Evolutionary conservation across 2,888 invertebrate species (phyloP).

Genomic region (Anticlea derivata): DNA sequence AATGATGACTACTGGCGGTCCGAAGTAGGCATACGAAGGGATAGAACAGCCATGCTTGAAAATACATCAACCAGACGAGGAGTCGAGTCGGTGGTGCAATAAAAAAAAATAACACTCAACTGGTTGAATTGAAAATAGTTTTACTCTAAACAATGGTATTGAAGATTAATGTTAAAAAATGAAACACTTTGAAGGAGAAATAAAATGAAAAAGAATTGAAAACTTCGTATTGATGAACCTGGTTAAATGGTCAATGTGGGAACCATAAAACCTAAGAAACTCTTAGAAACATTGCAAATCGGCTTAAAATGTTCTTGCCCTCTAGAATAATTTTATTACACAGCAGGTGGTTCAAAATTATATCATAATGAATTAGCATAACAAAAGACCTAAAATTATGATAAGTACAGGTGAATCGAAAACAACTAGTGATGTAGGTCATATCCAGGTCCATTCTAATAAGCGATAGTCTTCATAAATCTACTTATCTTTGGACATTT

Average conservation of each 20-base stretch:
- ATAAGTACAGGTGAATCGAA: constrained; percentile 26
- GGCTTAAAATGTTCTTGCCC: too few species aligned
- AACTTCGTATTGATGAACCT: too few species aligned
- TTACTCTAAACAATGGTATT: too few species aligned
- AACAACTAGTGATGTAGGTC: constrained; percentile 29
- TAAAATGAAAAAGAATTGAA: too few species aligned
- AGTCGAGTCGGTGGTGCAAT: too few species aligned
- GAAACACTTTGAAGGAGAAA: too few species aligned
- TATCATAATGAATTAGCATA: constrained; percentile 9
- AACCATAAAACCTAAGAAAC: too few species aligned
- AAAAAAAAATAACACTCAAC: too few species aligned
- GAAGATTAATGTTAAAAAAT: too few species aligned
- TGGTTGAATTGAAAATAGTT: too few species aligned
- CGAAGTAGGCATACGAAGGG: constrained; percentile 32
- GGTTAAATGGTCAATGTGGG: too few species aligned
- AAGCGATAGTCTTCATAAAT: constrained; percentile 40
- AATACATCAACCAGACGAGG: not conserved
- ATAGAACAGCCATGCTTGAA: constrained; percentile 27
- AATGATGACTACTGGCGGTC: constrained; percentile 73
- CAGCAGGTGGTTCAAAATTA: constrained; percentile 4
- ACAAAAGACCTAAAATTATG: constrained; percentile 10
- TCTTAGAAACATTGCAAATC: too few species aligned
- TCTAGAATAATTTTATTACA: not conserved
- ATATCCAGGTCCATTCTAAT: constrained; percentile 44
- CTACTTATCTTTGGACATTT: constrained; percentile 65